Conservation (phyloP, 2,888 invertebrate species). For the Dolomedes plantarius region DNA sequence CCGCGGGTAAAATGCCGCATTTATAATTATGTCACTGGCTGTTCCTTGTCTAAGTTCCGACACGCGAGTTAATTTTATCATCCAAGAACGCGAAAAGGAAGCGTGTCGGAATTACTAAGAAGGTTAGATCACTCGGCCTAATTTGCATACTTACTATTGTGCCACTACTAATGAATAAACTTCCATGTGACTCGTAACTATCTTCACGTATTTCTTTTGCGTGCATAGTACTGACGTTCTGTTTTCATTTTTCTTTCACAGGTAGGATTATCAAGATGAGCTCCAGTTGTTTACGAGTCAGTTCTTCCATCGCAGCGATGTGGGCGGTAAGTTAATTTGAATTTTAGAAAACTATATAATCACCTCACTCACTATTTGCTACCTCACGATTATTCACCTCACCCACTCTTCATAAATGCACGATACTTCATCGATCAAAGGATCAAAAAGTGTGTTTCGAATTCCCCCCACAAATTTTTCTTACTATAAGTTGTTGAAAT, state of each 20-base stretch:
- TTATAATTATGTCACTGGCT: background rate
- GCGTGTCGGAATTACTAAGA: background rate
- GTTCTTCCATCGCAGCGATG: background rate
- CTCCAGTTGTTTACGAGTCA: background rate
- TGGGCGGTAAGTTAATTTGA: constrained; percentile 5
- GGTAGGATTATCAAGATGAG: background rate
- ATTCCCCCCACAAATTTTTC: no score
- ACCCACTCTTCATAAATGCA: no score
- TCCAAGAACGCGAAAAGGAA: background rate
- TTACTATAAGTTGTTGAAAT: no score
- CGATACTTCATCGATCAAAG: no score
- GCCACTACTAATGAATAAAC: background rate
- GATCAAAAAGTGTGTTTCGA: no score
- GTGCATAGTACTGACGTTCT: background rate
- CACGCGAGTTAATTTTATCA: background rate
- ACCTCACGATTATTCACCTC: no score
- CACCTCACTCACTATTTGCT: no score
- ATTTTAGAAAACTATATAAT: no score
- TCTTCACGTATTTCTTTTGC: background rate
- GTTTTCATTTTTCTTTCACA: background rate
- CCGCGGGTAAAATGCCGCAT: background rate
- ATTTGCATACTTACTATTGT: background rate
- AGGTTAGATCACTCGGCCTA: background rate
- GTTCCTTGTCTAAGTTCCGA: background rate
- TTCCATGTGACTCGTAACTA: background rate